phyloP scores from a whole-genome alignment of 2,888 invertebrate species.

The Cephus runcator region DNA sequence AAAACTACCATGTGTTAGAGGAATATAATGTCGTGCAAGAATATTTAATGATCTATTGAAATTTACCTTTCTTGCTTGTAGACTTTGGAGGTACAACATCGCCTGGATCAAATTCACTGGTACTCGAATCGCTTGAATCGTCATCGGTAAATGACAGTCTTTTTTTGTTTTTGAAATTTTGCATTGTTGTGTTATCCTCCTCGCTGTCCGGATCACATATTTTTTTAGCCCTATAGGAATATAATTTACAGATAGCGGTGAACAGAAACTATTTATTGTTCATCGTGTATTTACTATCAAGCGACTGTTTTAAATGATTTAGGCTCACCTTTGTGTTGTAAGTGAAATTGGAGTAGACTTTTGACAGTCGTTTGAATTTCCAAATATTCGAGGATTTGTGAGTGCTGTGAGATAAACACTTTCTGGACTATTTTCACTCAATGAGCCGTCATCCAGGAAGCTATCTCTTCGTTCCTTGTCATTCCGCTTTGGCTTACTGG shows the following conservation, averaged over 20 bases:
- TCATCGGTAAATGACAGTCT: slow-evolving; percentile 48
- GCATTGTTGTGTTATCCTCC: slow-evolving; percentile 23
- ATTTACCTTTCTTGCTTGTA: slow-evolving; percentile 32
- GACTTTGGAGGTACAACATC: slow-evolving; percentile 51
- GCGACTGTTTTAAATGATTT: not conserved
- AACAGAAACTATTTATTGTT: not conserved
- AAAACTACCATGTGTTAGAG: not conserved
- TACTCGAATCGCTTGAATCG: slow-evolving; percentile 45
- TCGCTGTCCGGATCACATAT: slow-evolving; percentile 57
- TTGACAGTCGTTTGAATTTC: not conserved
- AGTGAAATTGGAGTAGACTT: slow-evolving; percentile 15
- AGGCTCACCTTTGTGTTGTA: slow-evolving; percentile 26
- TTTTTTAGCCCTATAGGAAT: slow-evolving; percentile 31
- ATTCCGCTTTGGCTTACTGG: slow-evolving; percentile 25
- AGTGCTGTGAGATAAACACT: slow-evolving; percentile 58
- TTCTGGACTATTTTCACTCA: slow-evolving; percentile 15
- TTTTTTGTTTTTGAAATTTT: slow-evolving; percentile 15
- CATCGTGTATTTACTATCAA: not conserved
- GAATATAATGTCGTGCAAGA: not conserved
- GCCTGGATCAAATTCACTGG: slow-evolving; percentile 61
- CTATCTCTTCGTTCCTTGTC: slow-evolving; percentile 30
- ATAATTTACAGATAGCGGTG: not conserved
- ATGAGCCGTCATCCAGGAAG: slow-evolving; percentile 50
- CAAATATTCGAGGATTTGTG: slow-evolving; percentile 38
- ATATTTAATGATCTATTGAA: not conserved